phyloP scores from a whole-genome alignment of 2,113 vertebrate genomes.

The Oncorhynchus tshawytscha region DNA sequence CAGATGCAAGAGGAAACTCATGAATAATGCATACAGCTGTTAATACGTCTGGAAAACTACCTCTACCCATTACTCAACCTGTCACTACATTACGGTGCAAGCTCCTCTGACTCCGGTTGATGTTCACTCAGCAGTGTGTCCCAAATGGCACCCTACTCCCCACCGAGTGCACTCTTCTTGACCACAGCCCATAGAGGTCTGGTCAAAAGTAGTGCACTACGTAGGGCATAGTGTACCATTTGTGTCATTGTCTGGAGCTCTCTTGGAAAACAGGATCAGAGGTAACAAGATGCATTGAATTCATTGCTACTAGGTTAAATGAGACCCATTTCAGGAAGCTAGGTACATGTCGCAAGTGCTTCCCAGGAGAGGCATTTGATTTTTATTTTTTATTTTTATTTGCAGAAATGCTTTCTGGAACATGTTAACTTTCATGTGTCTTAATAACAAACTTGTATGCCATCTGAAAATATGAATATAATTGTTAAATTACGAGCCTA shows the following conservation, averaged over 20 bases:
- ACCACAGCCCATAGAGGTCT: too few relatives aligned
- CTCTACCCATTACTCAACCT: background rate
- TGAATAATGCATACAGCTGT: background rate
- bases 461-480: too few relatives aligned
- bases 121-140: background rate
- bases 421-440: too few relatives aligned
- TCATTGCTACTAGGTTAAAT: background rate
- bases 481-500: too few relatives aligned
- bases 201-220: too few relatives aligned
- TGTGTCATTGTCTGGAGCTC: background rate
- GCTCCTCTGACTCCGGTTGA: background rate
- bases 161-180: too few relatives aligned
- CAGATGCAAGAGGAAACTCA: background rate
- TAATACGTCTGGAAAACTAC: background rate
- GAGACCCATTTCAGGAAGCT: too few relatives aligned
- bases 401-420: too few relatives aligned
- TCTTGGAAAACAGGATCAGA: background rate
- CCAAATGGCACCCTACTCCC: background rate
- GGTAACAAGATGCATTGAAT: conserved; percentile 14
- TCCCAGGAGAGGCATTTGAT: too few relatives aligned
- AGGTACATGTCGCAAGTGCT: too few relatives aligned
- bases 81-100: background rate
- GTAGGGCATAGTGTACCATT: background rate
- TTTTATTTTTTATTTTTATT: too few relatives aligned
- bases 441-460: too few relatives aligned